Percentiles rank a stretch among this genome's conserved stretches.
phyloP scores from a whole-genome alignment of 2,113 vertebrate species.

The Tenebrosternarchus preto region DNA sequence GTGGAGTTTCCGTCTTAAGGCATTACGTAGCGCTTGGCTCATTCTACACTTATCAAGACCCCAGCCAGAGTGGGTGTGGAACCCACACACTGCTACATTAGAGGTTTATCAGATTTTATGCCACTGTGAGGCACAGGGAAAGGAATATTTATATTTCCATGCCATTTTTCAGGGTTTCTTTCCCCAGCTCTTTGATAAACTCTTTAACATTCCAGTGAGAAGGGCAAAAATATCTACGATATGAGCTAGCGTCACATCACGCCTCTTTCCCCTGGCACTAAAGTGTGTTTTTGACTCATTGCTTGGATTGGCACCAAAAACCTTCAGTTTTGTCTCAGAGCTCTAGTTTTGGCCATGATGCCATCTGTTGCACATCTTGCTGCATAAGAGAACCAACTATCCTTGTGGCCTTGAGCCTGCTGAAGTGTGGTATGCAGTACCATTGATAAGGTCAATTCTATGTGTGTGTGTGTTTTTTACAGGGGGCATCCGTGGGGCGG shows the following conservation, averaged over 20 bases:
- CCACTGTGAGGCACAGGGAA: background rate
- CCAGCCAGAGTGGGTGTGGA: slow-evolving; percentile 48
- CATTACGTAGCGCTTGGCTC: background rate
- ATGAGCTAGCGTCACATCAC: too few species aligned
- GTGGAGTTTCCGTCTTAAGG: too few species aligned
- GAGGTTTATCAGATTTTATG: slow-evolving; percentile 50
- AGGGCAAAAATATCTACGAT: too few species aligned
- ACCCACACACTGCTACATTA: background rate
- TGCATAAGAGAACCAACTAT: background rate
- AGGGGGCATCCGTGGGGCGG: slow-evolving; percentile 80
- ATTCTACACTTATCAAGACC: slow-evolving; percentile 49
- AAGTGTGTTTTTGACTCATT: too few species aligned
- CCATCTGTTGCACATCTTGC: background rate
- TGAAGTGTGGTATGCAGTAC: background rate
- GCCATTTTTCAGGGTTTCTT: too few species aligned
- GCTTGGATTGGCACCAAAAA: background rate
- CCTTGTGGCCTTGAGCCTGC: background rate
- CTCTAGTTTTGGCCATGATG: background rate
- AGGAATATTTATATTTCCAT: background rate
- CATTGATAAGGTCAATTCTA: background rate
- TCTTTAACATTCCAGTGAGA: too few species aligned
- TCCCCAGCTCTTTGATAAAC: too few species aligned
- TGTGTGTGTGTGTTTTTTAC: slow-evolving; percentile 20
- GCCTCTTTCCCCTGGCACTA: too few species aligned
- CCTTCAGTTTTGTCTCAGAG: background rate